Evolutionary conservation across 1,140 invertebrate genomes (phyloP).

Genomic region (Conopomorpha cramerella): DNA sequence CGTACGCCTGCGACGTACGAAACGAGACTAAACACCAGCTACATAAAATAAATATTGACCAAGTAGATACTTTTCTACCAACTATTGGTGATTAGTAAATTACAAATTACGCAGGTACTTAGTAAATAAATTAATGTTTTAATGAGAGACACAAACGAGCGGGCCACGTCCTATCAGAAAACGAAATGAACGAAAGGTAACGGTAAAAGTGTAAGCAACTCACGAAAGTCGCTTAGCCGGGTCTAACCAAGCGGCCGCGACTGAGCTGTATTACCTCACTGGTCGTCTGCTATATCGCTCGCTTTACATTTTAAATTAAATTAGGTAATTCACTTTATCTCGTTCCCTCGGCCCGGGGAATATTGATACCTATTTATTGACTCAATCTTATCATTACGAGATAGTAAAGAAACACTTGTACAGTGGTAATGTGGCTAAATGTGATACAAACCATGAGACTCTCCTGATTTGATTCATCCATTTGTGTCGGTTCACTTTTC

Average conservation of each 20-base stretch:
- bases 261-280: constrained; percentile 41
- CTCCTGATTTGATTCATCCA: constrained; percentile 37
- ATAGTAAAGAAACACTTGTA: too few species aligned
- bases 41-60: too few species aligned
- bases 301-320: not conserved
- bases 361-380: constrained; percentile 34
- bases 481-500: constrained; percentile 29
- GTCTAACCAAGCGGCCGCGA: constrained; percentile 22
- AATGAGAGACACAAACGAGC: too few species aligned
- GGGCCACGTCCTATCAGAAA: constrained; percentile 31
- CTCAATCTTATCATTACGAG: too few species aligned
- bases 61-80: constrained; percentile 11
- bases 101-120: too few species aligned
- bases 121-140: too few species aligned
- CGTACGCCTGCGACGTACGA: too few species aligned
- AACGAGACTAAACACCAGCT: too few species aligned
- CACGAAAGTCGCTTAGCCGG: constrained; percentile 48
- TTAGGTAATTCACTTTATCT: too few species aligned
- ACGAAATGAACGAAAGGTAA: constrained; percentile 54
- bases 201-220: constrained; percentile 52
- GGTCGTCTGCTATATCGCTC: constrained; percentile 13
- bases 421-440: too few species aligned
- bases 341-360: constrained; percentile 9
- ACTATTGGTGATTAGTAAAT: constrained; percentile 20
- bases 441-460: constrained; percentile 34